Evolutionary conservation across 2,797 vertebrate genomes (phyloP), one percentile per base, ranked within the genome.

Genomic region (Epinephelus malabaricus): DNA sequence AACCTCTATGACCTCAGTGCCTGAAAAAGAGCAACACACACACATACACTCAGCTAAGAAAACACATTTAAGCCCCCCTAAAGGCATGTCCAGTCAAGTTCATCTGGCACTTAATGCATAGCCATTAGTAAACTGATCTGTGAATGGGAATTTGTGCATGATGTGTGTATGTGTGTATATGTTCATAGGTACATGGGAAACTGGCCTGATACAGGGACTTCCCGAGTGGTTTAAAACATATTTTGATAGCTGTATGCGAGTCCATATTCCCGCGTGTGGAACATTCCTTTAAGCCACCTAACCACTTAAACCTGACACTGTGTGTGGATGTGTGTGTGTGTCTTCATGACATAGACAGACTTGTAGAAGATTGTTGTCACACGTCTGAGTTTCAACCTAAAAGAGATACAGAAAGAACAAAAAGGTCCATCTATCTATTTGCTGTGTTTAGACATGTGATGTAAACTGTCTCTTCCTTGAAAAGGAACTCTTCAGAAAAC

Each of bases 51-150:
- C 70, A 50, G 67, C 82, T 82, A 89, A 81, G 69, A 85, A 89
- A 91, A 86, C 83, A 88, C 62, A 88, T 82, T 77, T 78, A 84
- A 81, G 54, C 45, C 73, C 73, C 83, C 87, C 86, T 78, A 17
- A 78, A 78, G 85, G 82, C 85, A 71, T 70, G 84, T 78, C 81
- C 61, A 86, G 79, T 74, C 76, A 79, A 76, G 86, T 87, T 88
- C 84, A 86, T 89, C 78, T 89, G 78, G 82, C 83, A 81, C 76
- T 84, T 88, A 82, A 79, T 21, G 11, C 25, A 9, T 71, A 78
- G 59, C 84, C 78, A 81, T 86, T 81, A 77, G 90, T 89, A 90
- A 91, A 84, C 69, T 72, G 86, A 91, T 91, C 81, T 85, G 71
- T 76, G 73, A 68, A 60, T 75, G 73, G 78, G 76, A 79, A 79